Evolutionary conservation across 2,888 invertebrate species (phyloP).

Genomic region (Crocallis elinguaria): DNA sequence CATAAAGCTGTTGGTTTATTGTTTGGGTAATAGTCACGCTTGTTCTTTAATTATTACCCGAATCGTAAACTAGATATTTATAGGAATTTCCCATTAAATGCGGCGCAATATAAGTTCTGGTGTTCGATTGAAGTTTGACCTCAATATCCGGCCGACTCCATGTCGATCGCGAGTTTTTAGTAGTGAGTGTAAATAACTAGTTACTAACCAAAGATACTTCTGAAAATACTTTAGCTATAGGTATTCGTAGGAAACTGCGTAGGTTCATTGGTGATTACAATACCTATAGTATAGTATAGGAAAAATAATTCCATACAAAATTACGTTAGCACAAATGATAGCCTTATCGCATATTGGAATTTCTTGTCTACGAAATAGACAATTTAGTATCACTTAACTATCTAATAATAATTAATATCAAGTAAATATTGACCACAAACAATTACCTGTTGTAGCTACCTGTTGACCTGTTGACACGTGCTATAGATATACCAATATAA

Average conservation of each 20-base stretch:
- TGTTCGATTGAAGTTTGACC: constrained; percentile 54
- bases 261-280: too few relatives aligned
- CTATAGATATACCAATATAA: too few relatives aligned
- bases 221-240: not conserved
- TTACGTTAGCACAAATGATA: too few relatives aligned
- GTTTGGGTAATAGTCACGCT: constrained; percentile 59
- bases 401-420: too few relatives aligned
- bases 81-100: constrained; percentile 61
- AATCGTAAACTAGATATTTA: constrained; percentile 57
- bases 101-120: constrained; percentile 52
- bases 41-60: constrained; percentile 63
- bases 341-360: too few relatives aligned
- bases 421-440: too few relatives aligned
- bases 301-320: too few relatives aligned
- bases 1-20: constrained; percentile 64
- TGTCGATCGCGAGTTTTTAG: constrained; percentile 19
- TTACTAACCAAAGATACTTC: not conserved
- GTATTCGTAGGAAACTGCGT: not conserved
- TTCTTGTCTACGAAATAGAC: too few relatives aligned
- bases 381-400: too few relatives aligned
- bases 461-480: too few relatives aligned
- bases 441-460: too few relatives aligned
- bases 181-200: not conserved
- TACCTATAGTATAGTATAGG: too few relatives aligned
- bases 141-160: constrained; percentile 40